Evolutionary conservation across 2,797 vertebrate species (phyloP).

Genomic region (Sebastes oblongus): DNA sequence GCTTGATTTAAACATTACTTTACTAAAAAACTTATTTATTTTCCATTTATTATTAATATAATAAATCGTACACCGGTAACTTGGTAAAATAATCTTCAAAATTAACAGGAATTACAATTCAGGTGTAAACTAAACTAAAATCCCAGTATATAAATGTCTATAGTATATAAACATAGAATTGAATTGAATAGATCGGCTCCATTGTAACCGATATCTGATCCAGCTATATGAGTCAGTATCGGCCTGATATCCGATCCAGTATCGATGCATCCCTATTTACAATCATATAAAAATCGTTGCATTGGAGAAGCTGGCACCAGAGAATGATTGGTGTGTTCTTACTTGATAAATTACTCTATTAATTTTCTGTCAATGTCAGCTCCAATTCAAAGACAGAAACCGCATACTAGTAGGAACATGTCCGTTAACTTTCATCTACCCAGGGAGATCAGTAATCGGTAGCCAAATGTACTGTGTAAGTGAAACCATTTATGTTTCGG

Average conservation of each 20-base stretch:
- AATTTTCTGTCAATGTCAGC: neutral
- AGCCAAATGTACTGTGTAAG: neutral
- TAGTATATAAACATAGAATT: too few species aligned
- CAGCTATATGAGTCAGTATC: too few species aligned
- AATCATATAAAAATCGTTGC: neutral
- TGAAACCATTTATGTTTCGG: constrained; percentile 18
- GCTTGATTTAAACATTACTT: too few species aligned
- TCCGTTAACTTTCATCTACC: neutral
- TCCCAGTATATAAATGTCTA: too few species aligned
- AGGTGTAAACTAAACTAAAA: too few species aligned
- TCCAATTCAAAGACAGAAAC: neutral
- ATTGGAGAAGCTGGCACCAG: neutral
- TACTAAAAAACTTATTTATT: too few species aligned
- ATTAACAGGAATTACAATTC: too few species aligned
- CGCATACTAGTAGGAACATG: neutral
- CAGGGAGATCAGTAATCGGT: neutral
- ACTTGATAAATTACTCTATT: neutral
- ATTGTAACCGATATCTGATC: fast-evolving
- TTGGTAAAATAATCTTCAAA: too few species aligned
- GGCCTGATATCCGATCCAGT: fast-evolving
- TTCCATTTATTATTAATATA: too few species aligned
- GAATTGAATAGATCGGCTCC: too few species aligned
- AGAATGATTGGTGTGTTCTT: neutral
- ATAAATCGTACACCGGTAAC: too few species aligned
- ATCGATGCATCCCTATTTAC: neutral